phyloP scores from a whole-genome alignment of 2,888 invertebrate genomes.

The Pasiphila rectangulata region DNA sequence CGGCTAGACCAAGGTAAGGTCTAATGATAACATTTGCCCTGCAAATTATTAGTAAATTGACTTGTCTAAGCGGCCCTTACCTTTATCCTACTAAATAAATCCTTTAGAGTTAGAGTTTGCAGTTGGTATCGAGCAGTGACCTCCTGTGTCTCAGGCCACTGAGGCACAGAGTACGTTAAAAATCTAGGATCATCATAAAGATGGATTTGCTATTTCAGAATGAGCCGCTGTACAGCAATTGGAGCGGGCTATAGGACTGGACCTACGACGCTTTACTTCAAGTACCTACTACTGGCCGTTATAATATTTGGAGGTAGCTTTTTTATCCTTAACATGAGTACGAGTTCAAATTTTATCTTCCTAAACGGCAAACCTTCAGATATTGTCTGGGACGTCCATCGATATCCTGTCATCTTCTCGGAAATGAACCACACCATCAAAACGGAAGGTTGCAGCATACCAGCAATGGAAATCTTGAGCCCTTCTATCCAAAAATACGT shows the following conservation, averaged over 20 bases:
- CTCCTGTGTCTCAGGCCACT: too few relatives aligned
- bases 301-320: conserved; percentile 40
- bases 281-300: conserved; percentile 41
- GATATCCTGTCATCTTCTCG: conserved; percentile 18
- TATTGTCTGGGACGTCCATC: conserved; percentile 1
- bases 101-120: too few relatives aligned
- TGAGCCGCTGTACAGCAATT: conserved; percentile 19
- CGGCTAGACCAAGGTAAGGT: too few relatives aligned
- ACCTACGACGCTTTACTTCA: conserved; percentile 34
- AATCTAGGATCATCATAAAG: too few relatives aligned
- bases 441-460: conserved; percentile 83
- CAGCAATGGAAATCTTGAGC: conserved; percentile 80
- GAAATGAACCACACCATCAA: conserved; percentile 60
- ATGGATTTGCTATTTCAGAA: conserved; percentile 28
- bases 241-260: conserved; percentile 18
- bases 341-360: conserved; percentile 11
- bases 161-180: too few relatives aligned
- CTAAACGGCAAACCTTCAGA: conserved; percentile 10
- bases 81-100: too few relatives aligned
- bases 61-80: too few relatives aligned
- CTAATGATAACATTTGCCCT: too few relatives aligned
- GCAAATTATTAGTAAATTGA: too few relatives aligned
- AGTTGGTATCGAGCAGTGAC: too few relatives aligned
- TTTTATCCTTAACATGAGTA: conserved; percentile 34
- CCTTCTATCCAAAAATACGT: conserved; percentile 54